Conservation (phyloP, 2,888 invertebrate genomes). For the Dastarcus helophoroides region DNA sequence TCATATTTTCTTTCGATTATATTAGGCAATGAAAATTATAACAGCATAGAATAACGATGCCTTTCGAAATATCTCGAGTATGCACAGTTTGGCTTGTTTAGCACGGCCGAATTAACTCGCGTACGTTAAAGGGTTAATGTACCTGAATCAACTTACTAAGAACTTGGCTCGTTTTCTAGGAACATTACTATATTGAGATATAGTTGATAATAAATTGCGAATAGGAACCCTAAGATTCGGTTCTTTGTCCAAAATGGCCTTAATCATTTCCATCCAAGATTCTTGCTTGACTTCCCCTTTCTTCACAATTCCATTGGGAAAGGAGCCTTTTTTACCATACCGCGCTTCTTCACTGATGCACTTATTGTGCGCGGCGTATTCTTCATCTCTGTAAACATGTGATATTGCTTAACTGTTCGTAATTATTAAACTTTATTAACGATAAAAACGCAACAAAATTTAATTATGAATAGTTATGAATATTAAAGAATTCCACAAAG, state of each 20-base stretch:
- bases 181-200: slow-evolving; percentile 62
- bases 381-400: slow-evolving; percentile 51
- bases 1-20: no score
- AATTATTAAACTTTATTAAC: no score
- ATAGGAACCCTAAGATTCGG: slow-evolving; percentile 44
- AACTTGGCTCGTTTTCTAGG: slow-evolving; percentile 81
- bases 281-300: slow-evolving; percentile 83
- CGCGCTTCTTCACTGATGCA: slow-evolving; percentile 80
- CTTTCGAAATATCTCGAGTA: no score
- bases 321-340: slow-evolving; percentile 74
- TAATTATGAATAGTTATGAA: neutral
- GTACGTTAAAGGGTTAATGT: no score
- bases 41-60: no score
- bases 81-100: no score
- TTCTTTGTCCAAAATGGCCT: slow-evolving; percentile 49
- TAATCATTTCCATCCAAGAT: slow-evolving; percentile 66
- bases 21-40: no score
- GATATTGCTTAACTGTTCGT: slow-evolving; percentile 2
- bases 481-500: neutral
- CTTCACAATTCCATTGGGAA: slow-evolving; percentile 54
- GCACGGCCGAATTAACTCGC: no score
- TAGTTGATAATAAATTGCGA: slow-evolving; percentile 50
- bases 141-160: slow-evolving; percentile 31
- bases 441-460: no score
- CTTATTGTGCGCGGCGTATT: slow-evolving; percentile 67